Conservation (phyloP, 2,113 vertebrate genomes). For the Chitala chitala region DNA sequence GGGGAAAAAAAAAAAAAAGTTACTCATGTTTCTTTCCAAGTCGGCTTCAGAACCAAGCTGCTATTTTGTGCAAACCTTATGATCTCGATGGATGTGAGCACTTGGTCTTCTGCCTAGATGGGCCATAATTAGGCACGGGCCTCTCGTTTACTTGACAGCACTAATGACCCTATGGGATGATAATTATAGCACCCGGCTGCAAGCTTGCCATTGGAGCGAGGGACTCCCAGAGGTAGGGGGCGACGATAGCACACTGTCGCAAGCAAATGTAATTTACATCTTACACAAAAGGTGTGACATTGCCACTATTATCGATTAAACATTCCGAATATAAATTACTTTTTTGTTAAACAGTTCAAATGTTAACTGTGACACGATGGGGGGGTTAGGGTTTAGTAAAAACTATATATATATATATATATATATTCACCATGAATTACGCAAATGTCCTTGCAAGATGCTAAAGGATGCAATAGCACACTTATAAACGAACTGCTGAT, state of each 20-base stretch:
- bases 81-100: conserved; percentile 67
- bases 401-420: too few species aligned
- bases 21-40: not conserved
- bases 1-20: too few species aligned
- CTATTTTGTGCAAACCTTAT: conserved; percentile 69
- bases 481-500: not conserved
- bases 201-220: conserved; percentile 55
- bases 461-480: not conserved
- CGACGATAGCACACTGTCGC: not conserved
- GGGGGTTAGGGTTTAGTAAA: too few species aligned
- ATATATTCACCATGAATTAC: too few species aligned
- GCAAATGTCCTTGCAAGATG: too few species aligned
- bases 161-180: conserved; percentile 75
- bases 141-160: conserved; percentile 75
- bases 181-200: conserved; percentile 74
- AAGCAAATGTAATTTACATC: not conserved
- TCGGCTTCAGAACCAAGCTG: not conserved
- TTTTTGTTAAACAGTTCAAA: too few species aligned
- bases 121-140: conserved; percentile 73
- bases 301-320: not conserved
- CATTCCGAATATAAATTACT: too few species aligned
- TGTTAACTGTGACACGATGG: too few species aligned
- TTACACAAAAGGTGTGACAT: not conserved
- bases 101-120: conserved; percentile 66
- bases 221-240: conserved; percentile 28